These are phyloP conservation scores for Hippocampus zosterae DNA, from an alignment of 2,113 vertebrate genomes.

Conservation along the genomic window DNA sequence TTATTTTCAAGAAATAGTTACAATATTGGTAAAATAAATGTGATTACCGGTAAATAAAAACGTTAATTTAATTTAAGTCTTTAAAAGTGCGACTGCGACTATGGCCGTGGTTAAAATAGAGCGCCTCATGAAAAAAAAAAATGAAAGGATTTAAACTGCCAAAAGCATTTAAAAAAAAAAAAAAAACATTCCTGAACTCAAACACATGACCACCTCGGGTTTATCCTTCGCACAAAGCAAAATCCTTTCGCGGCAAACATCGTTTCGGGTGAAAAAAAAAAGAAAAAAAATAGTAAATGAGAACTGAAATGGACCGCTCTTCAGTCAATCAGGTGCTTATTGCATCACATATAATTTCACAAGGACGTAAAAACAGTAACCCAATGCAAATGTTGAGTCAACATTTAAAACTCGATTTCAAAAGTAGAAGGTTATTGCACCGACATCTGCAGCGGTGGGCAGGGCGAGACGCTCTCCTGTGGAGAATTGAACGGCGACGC, in stretches of 20 bases:
- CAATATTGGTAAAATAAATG: conserved; percentile 14
- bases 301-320: conserved; percentile 24
- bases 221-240: not conserved
- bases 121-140: conserved; percentile 26
- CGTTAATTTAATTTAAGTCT: not conserved
- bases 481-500: conserved; percentile 1
- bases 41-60: conserved; percentile 31
- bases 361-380: not conserved
- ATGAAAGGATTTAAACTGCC: conserved; percentile 11
- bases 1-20: conserved; percentile 24
- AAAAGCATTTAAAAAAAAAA: conserved; percentile 14
- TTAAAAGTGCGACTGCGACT: conserved; percentile 64
- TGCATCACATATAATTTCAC: conserved; percentile 2
- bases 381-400: not conserved
- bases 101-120: conserved; percentile 24
- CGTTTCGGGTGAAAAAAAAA: conserved; percentile 4
- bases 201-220: not conserved
- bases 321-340: conserved; percentile 4
- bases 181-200: conserved; percentile 5
- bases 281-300: not conserved
- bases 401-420: not conserved
- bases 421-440: not conserved
- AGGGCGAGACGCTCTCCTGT: conserved; percentile 41
- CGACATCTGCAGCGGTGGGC: conserved; percentile 51
- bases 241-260: not conserved